Conservation (phyloP, 2,797 vertebrate genomes). For the Thalassophryne amazonica region DNA sequence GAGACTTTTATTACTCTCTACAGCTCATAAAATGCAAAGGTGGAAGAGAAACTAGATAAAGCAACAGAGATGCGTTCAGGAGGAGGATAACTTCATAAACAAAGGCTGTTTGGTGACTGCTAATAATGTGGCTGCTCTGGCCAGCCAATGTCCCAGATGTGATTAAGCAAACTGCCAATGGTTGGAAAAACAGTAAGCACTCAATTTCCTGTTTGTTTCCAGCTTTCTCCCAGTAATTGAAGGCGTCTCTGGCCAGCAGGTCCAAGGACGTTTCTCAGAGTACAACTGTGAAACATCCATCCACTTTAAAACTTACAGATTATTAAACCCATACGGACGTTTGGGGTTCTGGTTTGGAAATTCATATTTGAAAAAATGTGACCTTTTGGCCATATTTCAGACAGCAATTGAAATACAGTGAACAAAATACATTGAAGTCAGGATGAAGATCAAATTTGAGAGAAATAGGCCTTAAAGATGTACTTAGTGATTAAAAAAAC, state of each 20-base stretch:
- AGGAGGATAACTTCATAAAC: constrained; percentile 35
- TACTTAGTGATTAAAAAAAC: too few species aligned
- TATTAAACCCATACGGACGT: too few species aligned
- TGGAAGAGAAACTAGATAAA: constrained; percentile 27
- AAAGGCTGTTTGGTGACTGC: constrained; percentile 9
- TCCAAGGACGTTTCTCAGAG: neutral
- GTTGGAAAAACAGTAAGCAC: constrained; percentile 14
- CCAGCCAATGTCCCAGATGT: constrained; percentile 21
- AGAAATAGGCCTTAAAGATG: too few species aligned
- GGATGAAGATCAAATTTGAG: too few species aligned
- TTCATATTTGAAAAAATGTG: too few species aligned
- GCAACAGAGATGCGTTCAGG: constrained; percentile 21
- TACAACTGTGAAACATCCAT: constrained; percentile 13
- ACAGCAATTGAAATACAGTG: too few species aligned
- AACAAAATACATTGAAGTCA: too few species aligned
- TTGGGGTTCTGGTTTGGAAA: too few species aligned
- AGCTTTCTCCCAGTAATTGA: constrained; percentile 18
- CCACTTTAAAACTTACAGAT: too few species aligned
- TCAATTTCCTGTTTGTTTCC: constrained; percentile 46
- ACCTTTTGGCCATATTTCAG: too few species aligned
- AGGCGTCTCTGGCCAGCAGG: constrained; percentile 6
- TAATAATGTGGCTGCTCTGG: constrained; percentile 15
- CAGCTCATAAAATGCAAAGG: constrained; percentile 49
- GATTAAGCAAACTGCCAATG: constrained; percentile 38
- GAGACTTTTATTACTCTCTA: constrained; percentile 43